Evolutionary conservation across 2,113 vertebrate genomes (phyloP).

Genomic region (Protobothrops flavoviridis): DNA sequence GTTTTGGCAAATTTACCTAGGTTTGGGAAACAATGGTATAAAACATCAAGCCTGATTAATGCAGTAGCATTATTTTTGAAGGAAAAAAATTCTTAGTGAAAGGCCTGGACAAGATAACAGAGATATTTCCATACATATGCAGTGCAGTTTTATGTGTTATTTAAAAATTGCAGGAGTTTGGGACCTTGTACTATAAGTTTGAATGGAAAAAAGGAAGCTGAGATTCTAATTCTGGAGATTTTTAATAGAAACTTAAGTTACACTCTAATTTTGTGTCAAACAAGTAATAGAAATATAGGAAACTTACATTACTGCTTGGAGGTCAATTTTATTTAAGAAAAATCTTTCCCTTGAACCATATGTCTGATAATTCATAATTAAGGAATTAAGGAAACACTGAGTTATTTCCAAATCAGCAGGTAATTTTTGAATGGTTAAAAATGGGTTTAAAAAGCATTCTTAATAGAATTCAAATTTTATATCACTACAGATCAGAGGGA

Average conservation of each 20-base stretch:
- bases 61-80: not conserved
- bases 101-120: not conserved
- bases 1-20: not conserved
- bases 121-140: not conserved
- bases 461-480: not conserved
- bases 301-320: not conserved
- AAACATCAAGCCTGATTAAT: not conserved
- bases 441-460: not conserved
- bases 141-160: not conserved
- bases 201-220: not conserved
- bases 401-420: not conserved
- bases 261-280: not conserved
- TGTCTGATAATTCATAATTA: not conserved
- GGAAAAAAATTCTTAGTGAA: conserved; percentile 9
- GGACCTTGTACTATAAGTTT: not conserved
- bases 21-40: not conserved
- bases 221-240: not conserved
- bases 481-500: not conserved
- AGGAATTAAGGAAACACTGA: not conserved
- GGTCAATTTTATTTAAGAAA: not conserved
- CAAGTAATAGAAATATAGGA: not conserved
- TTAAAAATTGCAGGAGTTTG: not conserved
- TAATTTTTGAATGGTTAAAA: not conserved
- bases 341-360: not conserved
- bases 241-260: not conserved